Base-by-base conservation (phyloP, 2,888 invertebrate genomes). In the Nomada fucata region DNA sequence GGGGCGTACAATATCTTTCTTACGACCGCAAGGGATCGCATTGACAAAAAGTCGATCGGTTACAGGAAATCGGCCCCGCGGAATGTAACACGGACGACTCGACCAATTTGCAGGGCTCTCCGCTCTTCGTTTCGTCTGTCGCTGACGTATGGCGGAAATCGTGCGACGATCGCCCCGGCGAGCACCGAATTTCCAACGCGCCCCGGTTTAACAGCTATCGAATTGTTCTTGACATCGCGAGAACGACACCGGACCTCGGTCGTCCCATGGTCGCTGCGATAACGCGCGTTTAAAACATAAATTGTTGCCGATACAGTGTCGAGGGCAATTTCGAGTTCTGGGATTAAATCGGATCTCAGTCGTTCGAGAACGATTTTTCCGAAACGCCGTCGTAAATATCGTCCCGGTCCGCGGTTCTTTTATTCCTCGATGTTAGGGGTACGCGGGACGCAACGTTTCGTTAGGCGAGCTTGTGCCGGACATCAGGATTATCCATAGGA, bases 1-100 rank as follows among this genome's bases (percentile, higher is more conserved):
- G 61, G 44, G 36, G 60, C 60, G 72, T 68, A 63, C 80, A 80
- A 80, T 80, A 81, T 80, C 80, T 80, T 80, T 80, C 80, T 80
- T 80, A 80, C 80, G 80, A 80, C 61, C 63, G 57, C 29, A 7
- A 7, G 52, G 68, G 61, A 59, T 68, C 63, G 55, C 9, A 47
- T 42, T 11, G 71, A 29, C 52, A 80, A 80, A 80, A 80, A 80
- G 72, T 55, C 67, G 80, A 80, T 80, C 80, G 72, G 80, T 80
- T 80, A 80, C 81, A 80, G 57, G 44, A 81, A 80, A 80, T 80
- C 72, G 80, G 72, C 44, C 36, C 72, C 55, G 67, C 57, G 68
- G 80, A 80, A 80, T 72, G 80, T 80, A 79, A 80, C 72, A 81
- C 61, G 81, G 36, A 72, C 80, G 80, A 80, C 80, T 79, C 79